These are phyloP conservation scores for Drosophila pegasa DNA, from an alignment of 2,888 invertebrate genomes.

Conservation along the genomic window DNA sequence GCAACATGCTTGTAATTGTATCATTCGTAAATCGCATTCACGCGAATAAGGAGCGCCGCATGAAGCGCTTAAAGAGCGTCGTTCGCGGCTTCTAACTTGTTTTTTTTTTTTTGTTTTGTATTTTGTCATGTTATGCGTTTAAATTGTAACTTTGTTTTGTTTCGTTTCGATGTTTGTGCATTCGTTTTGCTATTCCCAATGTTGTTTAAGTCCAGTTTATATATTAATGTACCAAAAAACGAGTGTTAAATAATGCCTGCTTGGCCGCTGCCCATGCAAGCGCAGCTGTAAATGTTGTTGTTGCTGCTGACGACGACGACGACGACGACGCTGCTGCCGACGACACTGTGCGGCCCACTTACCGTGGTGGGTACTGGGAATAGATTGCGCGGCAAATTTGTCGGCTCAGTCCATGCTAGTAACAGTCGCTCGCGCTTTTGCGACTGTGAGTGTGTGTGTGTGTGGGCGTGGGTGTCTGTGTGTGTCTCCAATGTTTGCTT, in stretches of 20 bases:
- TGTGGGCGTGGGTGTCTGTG: no score
- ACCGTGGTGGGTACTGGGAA: slow-evolving; percentile 1
- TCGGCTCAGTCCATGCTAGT: neutral
- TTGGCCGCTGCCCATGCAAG: neutral
- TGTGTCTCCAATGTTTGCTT: no score
- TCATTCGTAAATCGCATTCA: slow-evolving; percentile 10
- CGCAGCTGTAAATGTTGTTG: neutral
- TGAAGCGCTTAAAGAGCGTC: neutral
- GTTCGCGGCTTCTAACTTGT: neutral
- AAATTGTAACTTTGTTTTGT: neutral
- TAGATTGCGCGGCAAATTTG: neutral
- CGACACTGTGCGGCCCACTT: neutral
- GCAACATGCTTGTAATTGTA: neutral
- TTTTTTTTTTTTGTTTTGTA: neutral
- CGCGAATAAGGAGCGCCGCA: neutral
- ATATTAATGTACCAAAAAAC: neutral
- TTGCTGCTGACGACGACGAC: neutral
- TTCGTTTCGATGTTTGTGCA: neutral
- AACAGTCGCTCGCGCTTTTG: no score
- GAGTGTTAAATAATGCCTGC: no score
- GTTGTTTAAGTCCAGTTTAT: no score
- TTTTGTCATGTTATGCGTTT: neutral
- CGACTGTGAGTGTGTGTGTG: no score
- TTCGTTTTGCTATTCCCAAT: neutral
- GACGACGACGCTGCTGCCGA: neutral